Conservation (phyloP, 2,113 vertebrate species). For the Gallinago paraguaiae region DNA sequence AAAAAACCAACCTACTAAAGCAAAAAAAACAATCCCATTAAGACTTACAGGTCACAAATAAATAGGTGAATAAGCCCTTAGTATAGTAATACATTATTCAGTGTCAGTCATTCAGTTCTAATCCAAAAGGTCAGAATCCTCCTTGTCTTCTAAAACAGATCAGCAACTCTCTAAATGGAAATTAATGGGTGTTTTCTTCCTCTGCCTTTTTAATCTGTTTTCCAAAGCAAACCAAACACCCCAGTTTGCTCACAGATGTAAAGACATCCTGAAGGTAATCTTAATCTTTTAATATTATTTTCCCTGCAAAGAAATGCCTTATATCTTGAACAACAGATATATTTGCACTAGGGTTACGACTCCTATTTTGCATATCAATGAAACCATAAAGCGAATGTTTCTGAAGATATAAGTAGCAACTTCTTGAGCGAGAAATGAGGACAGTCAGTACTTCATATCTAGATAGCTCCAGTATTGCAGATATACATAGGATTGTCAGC, state of each 20-base stretch:
- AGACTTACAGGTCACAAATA: not conserved
- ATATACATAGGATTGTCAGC: not conserved
- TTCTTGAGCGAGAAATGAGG: not conserved
- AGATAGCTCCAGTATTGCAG: not conserved
- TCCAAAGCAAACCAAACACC: not conserved
- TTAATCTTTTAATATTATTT: not conserved
- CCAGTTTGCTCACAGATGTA: not conserved
- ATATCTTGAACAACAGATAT: too few relatives aligned
- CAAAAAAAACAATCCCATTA: not conserved
- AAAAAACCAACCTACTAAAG: not conserved
- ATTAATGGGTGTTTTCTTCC: not conserved
- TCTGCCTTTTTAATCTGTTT: not conserved
- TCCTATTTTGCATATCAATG: not conserved
- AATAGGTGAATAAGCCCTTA: not conserved
- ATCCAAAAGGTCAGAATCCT: not conserved
- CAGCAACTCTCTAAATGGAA: not conserved
- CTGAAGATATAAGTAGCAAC: not conserved
- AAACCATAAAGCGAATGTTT: not conserved
- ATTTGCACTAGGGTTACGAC: not conserved
- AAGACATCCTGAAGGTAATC: not conserved
- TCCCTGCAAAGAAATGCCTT: not conserved
- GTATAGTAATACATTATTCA: not conserved
- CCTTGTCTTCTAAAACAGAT: not conserved
- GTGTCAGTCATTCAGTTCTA: not conserved
- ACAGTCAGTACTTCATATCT: too few relatives aligned